Evolutionary conservation across 2,797 vertebrate genomes (phyloP), one percentile per base, ranked within the genome.

Genomic region (Hemibagrus guttatus): DNA sequence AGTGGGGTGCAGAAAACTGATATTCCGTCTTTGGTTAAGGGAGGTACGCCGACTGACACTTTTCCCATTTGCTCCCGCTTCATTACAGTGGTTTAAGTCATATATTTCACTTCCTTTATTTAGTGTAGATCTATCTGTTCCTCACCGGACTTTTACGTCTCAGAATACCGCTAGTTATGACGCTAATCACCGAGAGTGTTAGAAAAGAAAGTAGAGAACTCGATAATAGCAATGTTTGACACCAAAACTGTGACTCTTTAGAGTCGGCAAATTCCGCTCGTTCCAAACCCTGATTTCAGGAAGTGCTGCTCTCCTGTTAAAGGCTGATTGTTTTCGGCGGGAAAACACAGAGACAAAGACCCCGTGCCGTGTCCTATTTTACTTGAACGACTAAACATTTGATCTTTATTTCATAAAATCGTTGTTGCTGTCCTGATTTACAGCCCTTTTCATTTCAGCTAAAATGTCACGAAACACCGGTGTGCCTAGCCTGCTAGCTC

Each of bases 401-500:
- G 35, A 84, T 46, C 63, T 61, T 84, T 46, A 84, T 79, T 71
- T 86, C 39, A 49, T 52, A 79, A 79, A 59, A 59, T 79, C 72
- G 19, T 79, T 79, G 16, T 49, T 52, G 80, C 39, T 16, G 16
- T 39, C 42, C 79, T 74, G 52, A 79, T 84, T 84, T 79, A 69
- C 74, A 56, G 54, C 42, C 13, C 56, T 72, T 64, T 81, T 81
- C 75, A 61, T 84, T 84, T 52, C 28, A 52, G 56, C 63, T 71
- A 80, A 87, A 87, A 84, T 79, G 72, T 84, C 81, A 87, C 74
- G 75, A 39, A 87, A 87, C 56, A 81, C 66, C 46, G 16, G 23
- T 42, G 42, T 84, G 64, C 81, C 52, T 72, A 64, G 86, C 28
- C 35, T 71, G 82, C 82, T 71, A 59, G 86, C 28, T 59, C 28